Base-by-base conservation (phyloP, 2,888 invertebrate species). In the Dolichopus griseipennis region DNA sequence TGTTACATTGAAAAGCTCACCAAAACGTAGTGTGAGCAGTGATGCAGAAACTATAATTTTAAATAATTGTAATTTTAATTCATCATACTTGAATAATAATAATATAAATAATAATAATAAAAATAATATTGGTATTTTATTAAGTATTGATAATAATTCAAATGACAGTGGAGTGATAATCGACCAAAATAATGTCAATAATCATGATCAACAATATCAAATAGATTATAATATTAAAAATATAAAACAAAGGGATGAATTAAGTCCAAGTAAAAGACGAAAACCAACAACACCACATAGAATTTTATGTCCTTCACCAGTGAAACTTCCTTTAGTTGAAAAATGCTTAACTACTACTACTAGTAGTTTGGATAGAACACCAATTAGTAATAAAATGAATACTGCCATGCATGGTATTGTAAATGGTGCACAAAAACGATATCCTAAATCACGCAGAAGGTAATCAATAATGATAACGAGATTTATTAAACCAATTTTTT, bases 201-300 rank as follows among this genome's bases (percentile, higher is more conserved):
- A 69, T 27, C 67, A 69, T 33, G 5, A 68, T 67, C 64, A 66
- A 65, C n/a, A 34, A 68, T 52, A 52, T 52, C 5, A 52, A 52
- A n/a, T n/a, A 18, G 15, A 66, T 64, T 10, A 70, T 68, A 62
- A 65, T 66, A 61, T 66, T 64, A 34, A 71, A 70, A 61, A 64
- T 34, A 21, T 64, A 33, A 34, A 34, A 21, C 33, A 27, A 64
- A 64, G 21, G 34, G 43, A 37, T 7, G 73, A 72, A 37, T 70
- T 70, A 61, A 72, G 72, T 33, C 73, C 73, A 21, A 73, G 71
- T 27, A 75, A 77, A 18, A 75, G 78, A 41, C 76, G 79, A 21
- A 82, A 81, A 69, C 81, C 82, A 64, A 78, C 80, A 18, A 87
- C 87, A 67, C 87, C 87, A 41, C 87, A 87, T 77, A 85, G 87